Conservation (phyloP, 2,113 vertebrate species). For the Riparia riparia region DNA sequence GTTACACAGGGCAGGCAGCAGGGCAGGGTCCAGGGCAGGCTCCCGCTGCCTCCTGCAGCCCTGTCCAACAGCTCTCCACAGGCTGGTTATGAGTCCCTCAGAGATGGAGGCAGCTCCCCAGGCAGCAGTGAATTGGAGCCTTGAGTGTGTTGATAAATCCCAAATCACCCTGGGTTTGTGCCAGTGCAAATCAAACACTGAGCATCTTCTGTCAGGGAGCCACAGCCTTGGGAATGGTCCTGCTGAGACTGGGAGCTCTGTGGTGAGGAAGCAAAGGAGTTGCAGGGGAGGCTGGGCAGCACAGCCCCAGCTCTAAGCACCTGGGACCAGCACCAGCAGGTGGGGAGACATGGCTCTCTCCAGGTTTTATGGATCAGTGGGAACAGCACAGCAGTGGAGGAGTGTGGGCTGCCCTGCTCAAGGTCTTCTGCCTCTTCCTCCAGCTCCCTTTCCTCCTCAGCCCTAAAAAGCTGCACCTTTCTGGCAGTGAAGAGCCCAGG, state of each 20-base stretch:
- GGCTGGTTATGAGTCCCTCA: background rate
- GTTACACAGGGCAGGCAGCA: background rate
- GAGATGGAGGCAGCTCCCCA: background rate
- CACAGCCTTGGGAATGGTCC: accelerated
- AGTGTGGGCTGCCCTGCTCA: background rate
- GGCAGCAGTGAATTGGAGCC: background rate
- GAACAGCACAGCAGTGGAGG: background rate
- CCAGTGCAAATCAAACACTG: background rate
- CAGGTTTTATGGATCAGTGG: background rate
- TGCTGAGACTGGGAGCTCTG: background rate
- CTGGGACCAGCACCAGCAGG: background rate
- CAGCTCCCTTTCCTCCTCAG: background rate
- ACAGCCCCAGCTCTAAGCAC: background rate
- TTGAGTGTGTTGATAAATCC: too few species aligned
- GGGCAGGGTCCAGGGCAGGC: background rate
- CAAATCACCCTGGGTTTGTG: background rate
- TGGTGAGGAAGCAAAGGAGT: background rate
- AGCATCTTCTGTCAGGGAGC: background rate
- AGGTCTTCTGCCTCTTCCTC: background rate
- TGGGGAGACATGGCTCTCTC: accelerated
- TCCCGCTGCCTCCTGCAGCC: background rate
- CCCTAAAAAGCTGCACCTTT: background rate
- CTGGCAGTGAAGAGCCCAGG: background rate
- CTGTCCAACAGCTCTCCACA: accelerated
- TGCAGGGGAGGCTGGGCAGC: background rate